Base-by-base conservation (phyloP, 2,888 invertebrate genomes). In the Athripsodes cinereus region DNA sequence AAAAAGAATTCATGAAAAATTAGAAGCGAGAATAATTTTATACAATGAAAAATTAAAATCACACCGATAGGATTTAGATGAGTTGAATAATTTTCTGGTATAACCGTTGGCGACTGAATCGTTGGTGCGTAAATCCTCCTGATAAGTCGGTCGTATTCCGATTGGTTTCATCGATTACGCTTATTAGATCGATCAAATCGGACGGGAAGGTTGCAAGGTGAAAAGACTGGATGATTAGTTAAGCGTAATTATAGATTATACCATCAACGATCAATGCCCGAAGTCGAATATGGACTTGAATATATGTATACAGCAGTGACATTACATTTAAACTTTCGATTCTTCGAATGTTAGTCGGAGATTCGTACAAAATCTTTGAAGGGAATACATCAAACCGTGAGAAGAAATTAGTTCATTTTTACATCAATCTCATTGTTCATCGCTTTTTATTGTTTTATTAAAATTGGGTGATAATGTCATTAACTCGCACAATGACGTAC, bases 61-160 rank as follows among this genome's bases (percentile, higher is more conserved):
- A 40, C 3, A 40, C 40, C 40, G 40, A 40, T 40, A 3, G 11
- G 6, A 31, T 31, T 6, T 31, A 31, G 40, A n/a, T 16, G 40
- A 40, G 16, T 16, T 40, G 40, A 40, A 48, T 19, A 48, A 20
- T 48, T 48, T 19, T 44, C 26, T 26, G 3, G 10, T 26, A 6
- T 13, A 40, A 40, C 40, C 40, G 40, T 40, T 40, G 40, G 16
- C 40, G 5, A 48, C 22, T 22, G 50, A 46, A n/a, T 22, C 52
- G 52, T 2, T 57, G 57, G 52, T 34, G 57, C 57, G 52, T 57
- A 31, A 57, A 57, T 57, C 57, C 57, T 57, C 18, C 34, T 40
- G 47, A 46, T 31, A 34, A 47, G 44, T 57, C 22, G 52, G 31
- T 50, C 50, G 55, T 22, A 40, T 16, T 40, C 21, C 46, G 55